Percentiles rank a stretch among this genome's conserved stretches.
phyloP scores from a whole-genome alignment of 1,140 invertebrate species.

The Leptoteleia sp. region DNA sequence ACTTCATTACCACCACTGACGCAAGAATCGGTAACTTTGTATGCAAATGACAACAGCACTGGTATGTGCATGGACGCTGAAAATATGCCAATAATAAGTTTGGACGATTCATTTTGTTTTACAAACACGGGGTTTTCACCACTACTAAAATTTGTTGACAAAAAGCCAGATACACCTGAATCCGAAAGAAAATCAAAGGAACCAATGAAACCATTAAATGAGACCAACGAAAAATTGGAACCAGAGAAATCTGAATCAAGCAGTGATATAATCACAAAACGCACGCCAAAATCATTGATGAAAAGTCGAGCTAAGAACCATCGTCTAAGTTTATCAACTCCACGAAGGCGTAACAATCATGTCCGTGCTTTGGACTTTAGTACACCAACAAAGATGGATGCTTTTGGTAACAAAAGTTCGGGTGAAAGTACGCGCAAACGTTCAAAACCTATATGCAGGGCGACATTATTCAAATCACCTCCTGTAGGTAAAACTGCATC shows the following conservation, averaged over 20 bases:
- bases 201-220: neutral
- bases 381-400: slow-evolving; percentile 72
- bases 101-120: slow-evolving; percentile 71
- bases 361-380: slow-evolving; percentile 78
- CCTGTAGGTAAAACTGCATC: neutral
- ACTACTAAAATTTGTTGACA: slow-evolving; percentile 72
- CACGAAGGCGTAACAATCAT: slow-evolving; percentile 75
- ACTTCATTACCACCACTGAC: neutral
- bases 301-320: slow-evolving; percentile 75
- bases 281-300: slow-evolving; percentile 73
- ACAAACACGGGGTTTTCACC: slow-evolving; percentile 73
- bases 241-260: slow-evolving; percentile 9
- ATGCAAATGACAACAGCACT: slow-evolving; percentile 64
- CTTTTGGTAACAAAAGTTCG: slow-evolving; percentile 19
- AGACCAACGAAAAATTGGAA: neutral
- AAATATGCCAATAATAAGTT: slow-evolving; percentile 69
- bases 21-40: slow-evolving; percentile 73
- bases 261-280: slow-evolving; percentile 68
- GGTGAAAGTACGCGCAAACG: slow-evolving; percentile 28
- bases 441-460: slow-evolving; percentile 68
- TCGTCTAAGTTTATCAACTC: slow-evolving; percentile 79
- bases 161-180: slow-evolving; percentile 35
- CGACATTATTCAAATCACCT: slow-evolving; percentile 76
- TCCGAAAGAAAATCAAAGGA: slow-evolving; percentile 2
- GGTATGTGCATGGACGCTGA: slow-evolving; percentile 56